Evolutionary conservation across 2,113 vertebrate genomes (phyloP).

Genomic region (Arothron firmamentum): DNA sequence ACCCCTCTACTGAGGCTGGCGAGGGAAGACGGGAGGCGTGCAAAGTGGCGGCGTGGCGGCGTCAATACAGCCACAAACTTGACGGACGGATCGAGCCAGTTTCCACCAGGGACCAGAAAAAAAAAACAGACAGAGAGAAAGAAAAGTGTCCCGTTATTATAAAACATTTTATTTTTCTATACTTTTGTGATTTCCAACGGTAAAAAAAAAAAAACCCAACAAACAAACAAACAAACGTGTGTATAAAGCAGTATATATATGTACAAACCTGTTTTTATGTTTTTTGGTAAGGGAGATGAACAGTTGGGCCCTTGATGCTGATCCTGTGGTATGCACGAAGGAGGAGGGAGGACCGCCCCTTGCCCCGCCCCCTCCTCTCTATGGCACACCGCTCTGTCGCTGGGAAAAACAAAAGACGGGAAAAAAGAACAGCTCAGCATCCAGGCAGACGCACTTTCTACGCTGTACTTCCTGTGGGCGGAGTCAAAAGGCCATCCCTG

Average conservation of each 20-base stretch:
- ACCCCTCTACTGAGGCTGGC: constrained; percentile 68
- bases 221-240: constrained; percentile 38
- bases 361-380: constrained; percentile 14
- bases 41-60: constrained; percentile 54
- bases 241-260: constrained; percentile 76
- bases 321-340: constrained; percentile 59
- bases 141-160: constrained; percentile 70
- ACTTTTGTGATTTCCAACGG: constrained; percentile 75
- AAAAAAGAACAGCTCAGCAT: constrained; percentile 51
- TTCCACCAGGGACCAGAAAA: constrained; percentile 58
- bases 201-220: constrained; percentile 31
- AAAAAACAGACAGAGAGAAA: constrained; percentile 48
- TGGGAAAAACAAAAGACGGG: constrained; percentile 15
- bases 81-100: constrained; percentile 64
- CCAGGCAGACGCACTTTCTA: constrained; percentile 60
- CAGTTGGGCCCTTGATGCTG: constrained; percentile 71
- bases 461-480: constrained; percentile 65
- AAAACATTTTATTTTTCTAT: constrained; percentile 82
- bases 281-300: constrained; percentile 70
- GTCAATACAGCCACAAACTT: constrained; percentile 65
- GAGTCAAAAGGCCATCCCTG: constrained; percentile 53
- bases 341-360: constrained; percentile 50
- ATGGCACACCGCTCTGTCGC: constrained; percentile 60
- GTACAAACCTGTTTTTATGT: constrained; percentile 75
- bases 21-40: constrained; percentile 61